A percentile compares a stretch with the other conserved stretches of the same genome.
Evolutionary conservation across 2,113 vertebrate genomes (phyloP).

Genomic region (human (Homo sapiens)): GRCh38 chr7:125019001-125019500

Average conservation of each 20-base stretch:
- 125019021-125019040: neutral
- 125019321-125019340: too few species aligned
- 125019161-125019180: neutral
- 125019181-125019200: neutral
- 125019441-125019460: neutral
- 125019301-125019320: neutral
- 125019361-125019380: neutral
- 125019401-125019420: neutral
- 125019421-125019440: neutral
- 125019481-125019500: neutral
- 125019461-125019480: neutral
- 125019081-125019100: neutral
- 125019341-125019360: neutral
- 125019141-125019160: neutral
- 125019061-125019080: constrained; percentile 6
- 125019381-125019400: neutral
- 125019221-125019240: neutral
- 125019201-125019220: neutral
- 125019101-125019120: neutral
- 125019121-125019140: neutral
- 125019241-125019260: neutral
- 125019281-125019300: neutral
- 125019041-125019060: neutral
- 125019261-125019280: neutral
- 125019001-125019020: neutral